A percentile compares a stretch with the other conserved stretches of the same genome.
These are phyloP conservation scores for Butastur rufipennis DNA, from an alignment of 2,113 vertebrate species.

Conservation along the genomic window DNA sequence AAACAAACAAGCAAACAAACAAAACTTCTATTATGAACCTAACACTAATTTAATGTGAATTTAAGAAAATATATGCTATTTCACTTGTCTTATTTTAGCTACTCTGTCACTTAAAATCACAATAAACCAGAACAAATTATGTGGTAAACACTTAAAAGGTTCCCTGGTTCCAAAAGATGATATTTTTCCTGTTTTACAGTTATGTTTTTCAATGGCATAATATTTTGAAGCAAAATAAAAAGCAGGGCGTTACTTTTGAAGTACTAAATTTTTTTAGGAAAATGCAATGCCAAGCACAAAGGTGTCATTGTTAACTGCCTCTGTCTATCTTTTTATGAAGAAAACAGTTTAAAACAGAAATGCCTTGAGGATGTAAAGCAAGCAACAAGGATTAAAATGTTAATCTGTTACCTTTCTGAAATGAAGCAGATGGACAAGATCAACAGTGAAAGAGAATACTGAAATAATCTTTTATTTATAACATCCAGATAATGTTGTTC, in stretches of 20 bases:
- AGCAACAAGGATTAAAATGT: background rate
- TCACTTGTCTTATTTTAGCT: background rate
- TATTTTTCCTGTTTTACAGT: background rate
- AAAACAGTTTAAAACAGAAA: background rate
- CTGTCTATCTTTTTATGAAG: background rate
- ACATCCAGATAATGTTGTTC: background rate
- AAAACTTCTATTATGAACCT: background rate
- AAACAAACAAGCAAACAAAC: background rate
- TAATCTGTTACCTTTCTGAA: background rate
- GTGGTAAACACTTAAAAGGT: background rate
- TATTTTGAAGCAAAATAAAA: background rate
- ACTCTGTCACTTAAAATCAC: background rate
- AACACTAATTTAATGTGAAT: background rate
- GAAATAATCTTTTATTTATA: slow-evolving; percentile 2
- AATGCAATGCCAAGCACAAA: background rate
- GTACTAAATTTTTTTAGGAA: background rate
- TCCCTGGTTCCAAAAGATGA: background rate
- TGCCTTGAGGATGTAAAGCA: background rate
- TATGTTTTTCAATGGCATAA: background rate
- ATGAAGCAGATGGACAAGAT: background rate
- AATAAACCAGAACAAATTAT: background rate
- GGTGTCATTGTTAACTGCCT: background rate
- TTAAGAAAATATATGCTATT: background rate
- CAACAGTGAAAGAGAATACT: background rate
- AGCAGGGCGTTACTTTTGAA: background rate